Evolutionary conservation across 2,888 invertebrate genomes (phyloP).

Genomic region (Sericinus montela): DNA sequence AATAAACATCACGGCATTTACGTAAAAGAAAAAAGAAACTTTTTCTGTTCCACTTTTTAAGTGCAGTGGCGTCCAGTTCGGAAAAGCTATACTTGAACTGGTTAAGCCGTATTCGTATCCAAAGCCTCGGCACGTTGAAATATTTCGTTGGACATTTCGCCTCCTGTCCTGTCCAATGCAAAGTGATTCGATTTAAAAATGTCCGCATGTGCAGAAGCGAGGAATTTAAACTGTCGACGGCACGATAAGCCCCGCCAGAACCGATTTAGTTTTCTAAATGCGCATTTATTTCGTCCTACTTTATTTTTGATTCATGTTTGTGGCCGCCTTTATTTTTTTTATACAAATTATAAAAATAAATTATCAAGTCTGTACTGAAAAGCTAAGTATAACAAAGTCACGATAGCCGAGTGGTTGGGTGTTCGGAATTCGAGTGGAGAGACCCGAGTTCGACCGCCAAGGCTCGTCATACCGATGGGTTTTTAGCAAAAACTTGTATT

Average conservation of each 20-base stretch:
- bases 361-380: too few species aligned
- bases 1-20: too few species aligned
- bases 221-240: constrained; percentile 38
- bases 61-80: neutral
- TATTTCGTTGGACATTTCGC: constrained; percentile 17
- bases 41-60: too few species aligned
- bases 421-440: too few species aligned
- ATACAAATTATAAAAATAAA: too few species aligned
- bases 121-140: constrained; percentile 19
- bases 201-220: constrained; percentile 29
- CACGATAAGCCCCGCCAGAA: constrained; percentile 16
- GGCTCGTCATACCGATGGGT: too few species aligned
- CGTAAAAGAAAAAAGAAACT: too few species aligned
- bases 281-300: neutral
- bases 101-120: constrained; percentile 9
- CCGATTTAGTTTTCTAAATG: constrained; percentile 10
- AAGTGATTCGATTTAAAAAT: constrained; percentile 42
- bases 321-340: too few species aligned
- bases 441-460: too few species aligned
- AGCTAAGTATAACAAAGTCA: too few species aligned
- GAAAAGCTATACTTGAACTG: neutral
- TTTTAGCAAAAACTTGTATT: too few species aligned
- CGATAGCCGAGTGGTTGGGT: too few species aligned
- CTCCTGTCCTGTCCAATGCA: constrained; percentile 19
- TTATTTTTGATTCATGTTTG: neutral